A percentile compares a stretch with the other conserved stretches of the same genome.
These are phyloP conservation scores for Lordiphosa fenestrarum DNA, from an alignment of 2,888 invertebrate species.

Conservation along the genomic window DNA sequence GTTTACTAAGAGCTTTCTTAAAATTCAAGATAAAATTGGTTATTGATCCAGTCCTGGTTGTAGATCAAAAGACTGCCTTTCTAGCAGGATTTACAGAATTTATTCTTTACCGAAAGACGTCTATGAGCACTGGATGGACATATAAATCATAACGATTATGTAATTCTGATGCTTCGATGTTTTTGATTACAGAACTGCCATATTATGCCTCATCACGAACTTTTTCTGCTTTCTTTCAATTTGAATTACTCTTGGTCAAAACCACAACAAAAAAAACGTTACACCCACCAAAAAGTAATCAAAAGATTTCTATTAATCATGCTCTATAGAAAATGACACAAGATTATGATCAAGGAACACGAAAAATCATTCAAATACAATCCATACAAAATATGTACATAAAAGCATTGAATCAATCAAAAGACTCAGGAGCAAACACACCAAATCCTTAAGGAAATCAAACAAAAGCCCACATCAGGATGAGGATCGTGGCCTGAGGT, in stretches of 20 bases:
- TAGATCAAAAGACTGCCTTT: no score
- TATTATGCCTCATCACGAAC: constrained; percentile 38
- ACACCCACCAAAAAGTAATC: constrained; percentile 35
- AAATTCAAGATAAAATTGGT: no score
- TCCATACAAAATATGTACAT: constrained; percentile 32
- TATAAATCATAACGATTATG: neutral
- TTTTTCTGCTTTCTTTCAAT: constrained; percentile 3
- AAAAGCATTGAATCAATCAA: constrained; percentile 61
- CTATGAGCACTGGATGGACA: constrained; percentile 1
- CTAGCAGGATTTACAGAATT: no score
- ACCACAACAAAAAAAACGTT: constrained; percentile 22
- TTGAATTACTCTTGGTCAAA: neutral
- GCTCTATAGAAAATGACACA: constrained; percentile 55
- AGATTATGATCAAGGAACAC: constrained; percentile 58
- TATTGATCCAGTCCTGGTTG: no score
- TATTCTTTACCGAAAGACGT: no score
- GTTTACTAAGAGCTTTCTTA: no score
- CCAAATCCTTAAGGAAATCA: constrained; percentile 62
- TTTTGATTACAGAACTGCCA: neutral
- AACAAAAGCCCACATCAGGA: constrained; percentile 43
- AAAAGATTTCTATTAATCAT: constrained; percentile 32
- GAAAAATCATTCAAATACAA: constrained; percentile 49
- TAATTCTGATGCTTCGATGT: neutral
- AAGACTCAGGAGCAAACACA: constrained; percentile 38
- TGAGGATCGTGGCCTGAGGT: constrained; percentile 12